phyloP scores from a whole-genome alignment of 2,888 invertebrate species.

The Pogonocherus hispidulus region DNA sequence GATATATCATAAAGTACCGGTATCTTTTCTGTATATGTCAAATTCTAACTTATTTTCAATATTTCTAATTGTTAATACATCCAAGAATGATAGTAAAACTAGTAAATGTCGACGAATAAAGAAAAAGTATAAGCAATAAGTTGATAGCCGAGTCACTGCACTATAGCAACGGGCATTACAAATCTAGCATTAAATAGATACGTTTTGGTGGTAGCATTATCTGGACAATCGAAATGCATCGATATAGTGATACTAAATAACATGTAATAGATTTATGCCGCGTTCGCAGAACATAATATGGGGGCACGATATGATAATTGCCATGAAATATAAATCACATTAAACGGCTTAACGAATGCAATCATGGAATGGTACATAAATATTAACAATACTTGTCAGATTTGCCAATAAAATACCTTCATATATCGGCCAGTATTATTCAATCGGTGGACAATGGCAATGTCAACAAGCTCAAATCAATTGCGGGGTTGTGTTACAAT shows the following conservation, averaged over 20 bases:
- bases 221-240: constrained; percentile 15
- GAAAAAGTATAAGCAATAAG: too few relatives aligned
- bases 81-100: too few relatives aligned
- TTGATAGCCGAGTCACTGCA: too few relatives aligned
- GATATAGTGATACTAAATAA: constrained; percentile 39
- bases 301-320: constrained; percentile 57
- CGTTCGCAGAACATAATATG: constrained; percentile 42
- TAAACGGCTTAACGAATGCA: constrained; percentile 57
- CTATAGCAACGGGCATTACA: too few relatives aligned
- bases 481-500: constrained; percentile 11
- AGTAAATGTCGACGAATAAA: too few relatives aligned
- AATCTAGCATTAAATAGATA: background rate
- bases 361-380: constrained; percentile 59
- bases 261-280: constrained; percentile 46
- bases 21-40: too few relatives aligned
- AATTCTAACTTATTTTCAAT: too few relatives aligned
- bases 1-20: too few relatives aligned
- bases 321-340: constrained; percentile 59
- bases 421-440: constrained; percentile 44
- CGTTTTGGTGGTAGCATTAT: background rate
- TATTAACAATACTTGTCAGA: constrained; percentile 62
- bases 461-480: constrained; percentile 50
- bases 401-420: constrained; percentile 54
- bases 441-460: constrained; percentile 48
- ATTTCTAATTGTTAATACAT: too few relatives aligned